phyloP scores from a whole-genome alignment of 2,888 invertebrate species.

The Notodonta dromedarius region DNA sequence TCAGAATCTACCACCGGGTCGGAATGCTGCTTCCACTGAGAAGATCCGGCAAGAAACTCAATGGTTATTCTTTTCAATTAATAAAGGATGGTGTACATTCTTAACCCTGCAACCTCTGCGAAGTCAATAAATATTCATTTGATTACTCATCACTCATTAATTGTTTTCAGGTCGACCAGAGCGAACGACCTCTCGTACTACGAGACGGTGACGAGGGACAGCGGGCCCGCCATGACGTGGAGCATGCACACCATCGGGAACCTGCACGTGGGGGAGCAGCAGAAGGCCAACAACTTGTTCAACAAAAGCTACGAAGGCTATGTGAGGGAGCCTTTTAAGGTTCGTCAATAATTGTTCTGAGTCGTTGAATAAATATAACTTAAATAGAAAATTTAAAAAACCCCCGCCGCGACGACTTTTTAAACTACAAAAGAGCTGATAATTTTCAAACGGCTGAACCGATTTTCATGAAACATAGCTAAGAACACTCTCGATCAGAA shows the following conservation, averaged over 20 bases:
- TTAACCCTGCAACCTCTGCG: neutral
- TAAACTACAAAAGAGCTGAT: too few species aligned
- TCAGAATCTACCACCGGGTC: too few species aligned
- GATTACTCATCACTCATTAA: neutral
- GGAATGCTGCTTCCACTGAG: too few species aligned
- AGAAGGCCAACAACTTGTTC: constrained; percentile 74
- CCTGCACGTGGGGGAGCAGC: constrained; percentile 65
- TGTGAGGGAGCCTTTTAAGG: constrained; percentile 85
- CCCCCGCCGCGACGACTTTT: too few species aligned
- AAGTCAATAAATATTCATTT: neutral
- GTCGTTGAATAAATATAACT: too few species aligned
- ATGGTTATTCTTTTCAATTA: too few species aligned
- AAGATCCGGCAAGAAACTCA: too few species aligned
- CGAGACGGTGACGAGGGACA: constrained; percentile 78
- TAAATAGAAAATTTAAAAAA: too few species aligned
- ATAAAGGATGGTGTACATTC: too few species aligned
- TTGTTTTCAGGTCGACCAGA: constrained; percentile 64
- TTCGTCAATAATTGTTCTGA: constrained; percentile 30
- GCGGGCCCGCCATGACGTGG: constrained; percentile 87
- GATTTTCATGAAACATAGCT: too few species aligned
- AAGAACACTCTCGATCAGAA: too few species aligned
- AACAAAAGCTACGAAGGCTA: constrained; percentile 80
- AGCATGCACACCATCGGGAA: constrained; percentile 85
- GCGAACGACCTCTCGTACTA: constrained; percentile 83
- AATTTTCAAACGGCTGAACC: too few species aligned